phyloP scores from a whole-genome alignment of 2,888 invertebrate genomes.

The Diarsia mendica region DNA sequence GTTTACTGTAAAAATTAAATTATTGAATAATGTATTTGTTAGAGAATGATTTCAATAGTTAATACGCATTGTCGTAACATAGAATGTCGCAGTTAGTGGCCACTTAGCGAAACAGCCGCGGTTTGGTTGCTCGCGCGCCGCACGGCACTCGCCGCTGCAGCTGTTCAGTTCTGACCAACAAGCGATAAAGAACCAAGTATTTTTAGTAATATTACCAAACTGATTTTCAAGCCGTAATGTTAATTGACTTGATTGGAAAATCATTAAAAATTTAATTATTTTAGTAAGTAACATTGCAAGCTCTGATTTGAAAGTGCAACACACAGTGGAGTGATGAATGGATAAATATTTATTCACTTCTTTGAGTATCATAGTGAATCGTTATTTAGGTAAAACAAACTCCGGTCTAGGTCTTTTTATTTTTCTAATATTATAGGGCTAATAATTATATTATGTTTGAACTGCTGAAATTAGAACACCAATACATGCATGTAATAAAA shows the following conservation, averaged over 20 bases:
- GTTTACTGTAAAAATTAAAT: constrained; percentile 82
- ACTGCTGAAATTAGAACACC: constrained; percentile 66
- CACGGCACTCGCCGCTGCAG: constrained; percentile 52
- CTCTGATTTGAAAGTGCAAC: constrained; percentile 51
- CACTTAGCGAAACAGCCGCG: constrained; percentile 38
- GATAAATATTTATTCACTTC: constrained; percentile 62
- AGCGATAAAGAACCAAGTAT: constrained; percentile 78
- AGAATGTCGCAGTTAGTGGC: constrained; percentile 46
- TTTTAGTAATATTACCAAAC: constrained; percentile 78
- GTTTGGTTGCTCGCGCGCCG: constrained; percentile 36
- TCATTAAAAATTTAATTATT: constrained; percentile 75
- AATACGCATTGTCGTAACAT: constrained; percentile 58
- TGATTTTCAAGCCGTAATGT: constrained; percentile 76
- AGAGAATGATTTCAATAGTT: constrained; percentile 80
- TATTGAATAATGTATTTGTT: constrained; percentile 79
- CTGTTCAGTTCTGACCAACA: constrained; percentile 78
- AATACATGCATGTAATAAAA: constrained; percentile 67
- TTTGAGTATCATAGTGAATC: constrained; percentile 72
- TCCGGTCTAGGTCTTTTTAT: constrained; percentile 81
- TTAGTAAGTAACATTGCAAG: constrained; percentile 65
- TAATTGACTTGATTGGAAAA: constrained; percentile 75
- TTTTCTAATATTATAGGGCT: constrained; percentile 77
- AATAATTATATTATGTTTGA: constrained; percentile 68
- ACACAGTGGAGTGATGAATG: constrained; percentile 65
- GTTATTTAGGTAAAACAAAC: constrained; percentile 78